Base-by-base conservation (phyloP, 2,888 invertebrate genomes). In the Muschampia plurimacula region DNA sequence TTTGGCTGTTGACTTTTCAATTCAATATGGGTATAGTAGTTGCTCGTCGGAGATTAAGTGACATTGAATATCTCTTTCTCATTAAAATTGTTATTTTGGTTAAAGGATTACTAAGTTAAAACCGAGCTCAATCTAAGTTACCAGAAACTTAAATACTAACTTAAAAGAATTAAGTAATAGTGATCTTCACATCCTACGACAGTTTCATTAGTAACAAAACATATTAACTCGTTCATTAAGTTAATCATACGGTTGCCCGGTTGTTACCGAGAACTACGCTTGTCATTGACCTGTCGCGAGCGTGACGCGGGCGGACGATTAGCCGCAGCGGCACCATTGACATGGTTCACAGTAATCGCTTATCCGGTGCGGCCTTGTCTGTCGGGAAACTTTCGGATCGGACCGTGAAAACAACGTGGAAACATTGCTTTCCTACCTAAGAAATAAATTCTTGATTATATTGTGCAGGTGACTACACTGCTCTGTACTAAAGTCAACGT, bases 301-400 rank as follows among this genome's bases (percentile, higher is more conserved):
- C 82, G 81, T 77, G 79, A 81, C 80, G 83, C 87, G 86, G 85
- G 82, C 83, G 83, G 82, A 77, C 84, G 85, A 89, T 90, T 89
- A 86, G 87, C 83, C 81, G 84, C 85, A 87, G 85, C 84, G 88
- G 87, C 86, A 85, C 80, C 82, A 86, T 83, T 89, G 90, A 89
- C 92, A 90, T 84, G 87, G 88, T 88, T 89, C 87, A 85, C 88
- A 86, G 87, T 88, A 86, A 89, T 87, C 89, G 87, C 84, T 90
- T 89, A 89, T 90, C 90, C 89, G 87, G 83, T 81, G 85, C 84
- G 88, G 86, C 91, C 91, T 91, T 89, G 89, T 83, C 83, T 81
- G 78, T 77, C 79, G 72, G 44, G 66, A 77, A 78, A 69, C 62
- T 59, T 63, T 64, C 72, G 9, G 32, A 55, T 64, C 36, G 36